Evolutionary conservation across 2,888 invertebrate species (phyloP).

Genomic region (Scaptomyza polygonia): DNA sequence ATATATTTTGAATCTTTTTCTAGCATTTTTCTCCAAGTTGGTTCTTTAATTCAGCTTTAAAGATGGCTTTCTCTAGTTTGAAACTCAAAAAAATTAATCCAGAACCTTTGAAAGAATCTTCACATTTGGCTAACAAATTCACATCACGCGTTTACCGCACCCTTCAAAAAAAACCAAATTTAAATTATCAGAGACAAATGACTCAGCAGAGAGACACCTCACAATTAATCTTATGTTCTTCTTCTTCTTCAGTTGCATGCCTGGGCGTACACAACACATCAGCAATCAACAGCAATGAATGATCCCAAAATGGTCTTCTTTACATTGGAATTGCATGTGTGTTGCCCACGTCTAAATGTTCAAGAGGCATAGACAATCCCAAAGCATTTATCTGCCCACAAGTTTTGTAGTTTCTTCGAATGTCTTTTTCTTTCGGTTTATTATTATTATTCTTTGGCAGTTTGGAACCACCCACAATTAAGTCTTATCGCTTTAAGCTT

Average conservation of each 20-base stretch:
- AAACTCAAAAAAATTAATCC: neutral
- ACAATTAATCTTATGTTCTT: neutral
- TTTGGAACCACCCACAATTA: conserved; percentile 9
- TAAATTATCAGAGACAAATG: conserved; percentile 35
- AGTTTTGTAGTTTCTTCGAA: conserved; percentile 4
- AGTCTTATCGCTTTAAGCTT: conserved; percentile 33
- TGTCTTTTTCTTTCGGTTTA: conserved; percentile 6
- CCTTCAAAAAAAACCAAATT: conserved; percentile 6
- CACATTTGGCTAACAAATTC: conserved; percentile 23
- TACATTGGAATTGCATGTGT: conserved; percentile 54
- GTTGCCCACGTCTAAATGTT: conserved; percentile 44
- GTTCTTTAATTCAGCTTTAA: neutral
- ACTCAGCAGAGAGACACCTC: conserved; percentile 39
- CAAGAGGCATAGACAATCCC: conserved; percentile 48
- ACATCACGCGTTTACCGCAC: conserved; percentile 31
- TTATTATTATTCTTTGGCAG: neutral
- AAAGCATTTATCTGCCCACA: conserved; percentile 34
- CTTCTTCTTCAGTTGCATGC: conserved; percentile 25
- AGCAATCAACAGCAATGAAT: conserved; percentile 19
- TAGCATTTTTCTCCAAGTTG: neutral
- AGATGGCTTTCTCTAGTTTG: conserved; percentile 12
- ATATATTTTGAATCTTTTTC: too few species aligned
- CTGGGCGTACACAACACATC: conserved; percentile 56
- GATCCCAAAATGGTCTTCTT: conserved; percentile 66
- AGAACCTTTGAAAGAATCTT: conserved; percentile 11